Evolutionary conservation across 2,797 vertebrate species (phyloP).

Genomic region (Melanogrammus aeglefinus): DNA sequence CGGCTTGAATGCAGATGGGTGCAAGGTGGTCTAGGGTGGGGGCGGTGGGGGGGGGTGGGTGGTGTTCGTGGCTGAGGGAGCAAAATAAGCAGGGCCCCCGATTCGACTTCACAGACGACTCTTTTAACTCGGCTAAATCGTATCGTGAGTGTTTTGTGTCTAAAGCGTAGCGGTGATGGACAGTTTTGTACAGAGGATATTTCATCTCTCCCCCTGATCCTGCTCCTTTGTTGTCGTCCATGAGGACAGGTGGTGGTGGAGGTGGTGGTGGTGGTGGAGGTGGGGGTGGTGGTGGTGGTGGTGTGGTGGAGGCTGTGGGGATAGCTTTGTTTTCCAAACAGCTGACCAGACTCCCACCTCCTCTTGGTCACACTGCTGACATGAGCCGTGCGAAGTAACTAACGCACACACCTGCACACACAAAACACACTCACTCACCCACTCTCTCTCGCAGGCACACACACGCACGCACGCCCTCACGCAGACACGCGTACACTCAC

Average conservation of each 20-base stretch:
- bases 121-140: constrained; percentile 25
- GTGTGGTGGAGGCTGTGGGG: background rate
- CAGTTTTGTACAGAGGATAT: background rate
- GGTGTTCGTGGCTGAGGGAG: constrained; percentile 16
- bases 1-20: constrained; percentile 33
- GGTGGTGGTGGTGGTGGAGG: too few relatives aligned
- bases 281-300: background rate
- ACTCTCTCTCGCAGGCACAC: background rate
- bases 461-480: background rate
- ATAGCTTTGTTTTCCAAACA: constrained; percentile 16
- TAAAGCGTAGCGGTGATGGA: background rate
- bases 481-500: background rate
- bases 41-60: background rate
- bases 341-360: background rate
- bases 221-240: background rate
- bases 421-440: background rate
- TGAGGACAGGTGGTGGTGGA: background rate
- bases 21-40: background rate
- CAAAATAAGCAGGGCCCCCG: constrained; percentile 32
- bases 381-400: background rate
- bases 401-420: background rate
- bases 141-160: constrained; percentile 16
- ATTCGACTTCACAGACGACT: constrained; percentile 32
- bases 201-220: background rate
- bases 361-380: constrained; percentile 33